These are phyloP conservation scores for Drosophila orosa DNA, from an alignment of 1,140 invertebrate species.

Conservation along the genomic window DNA sequence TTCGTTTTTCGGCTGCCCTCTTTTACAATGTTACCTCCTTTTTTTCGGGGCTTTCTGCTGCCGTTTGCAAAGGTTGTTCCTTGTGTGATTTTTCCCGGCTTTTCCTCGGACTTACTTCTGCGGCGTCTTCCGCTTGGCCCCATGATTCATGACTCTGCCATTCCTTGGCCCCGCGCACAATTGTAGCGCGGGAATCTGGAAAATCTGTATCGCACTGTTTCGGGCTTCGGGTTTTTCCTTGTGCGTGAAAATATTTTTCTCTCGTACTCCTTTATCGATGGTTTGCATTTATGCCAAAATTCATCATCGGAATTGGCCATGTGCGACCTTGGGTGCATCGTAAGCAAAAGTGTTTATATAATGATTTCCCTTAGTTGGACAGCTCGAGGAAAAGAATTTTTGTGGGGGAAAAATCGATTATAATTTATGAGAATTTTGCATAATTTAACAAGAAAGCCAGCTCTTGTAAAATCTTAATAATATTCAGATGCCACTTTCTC, in stretches of 20 bases:
- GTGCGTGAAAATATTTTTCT: slow-evolving; percentile 67
- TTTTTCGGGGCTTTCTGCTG: slow-evolving; percentile 48
- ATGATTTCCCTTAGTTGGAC: slow-evolving; percentile 11
- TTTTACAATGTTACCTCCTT: slow-evolving; percentile 55
- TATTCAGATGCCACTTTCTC: too few species aligned
- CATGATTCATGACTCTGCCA: slow-evolving; percentile 75
- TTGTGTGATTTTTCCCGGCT: slow-evolving; percentile 54
- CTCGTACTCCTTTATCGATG: slow-evolving; percentile 57
- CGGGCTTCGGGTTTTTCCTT: slow-evolving; percentile 30
- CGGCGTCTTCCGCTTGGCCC: slow-evolving; percentile 41
- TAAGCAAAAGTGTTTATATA: slow-evolving; percentile 31
- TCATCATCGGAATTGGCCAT: slow-evolving; percentile 67
- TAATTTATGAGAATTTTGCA: neutral
- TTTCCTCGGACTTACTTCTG: slow-evolving; percentile 38
- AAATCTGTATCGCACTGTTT: slow-evolving; percentile 48
- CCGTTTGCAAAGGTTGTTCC: slow-evolving; percentile 50
- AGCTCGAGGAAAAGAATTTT: neutral
- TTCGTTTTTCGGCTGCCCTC: slow-evolving; percentile 25
- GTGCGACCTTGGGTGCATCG: slow-evolving; percentile 45
- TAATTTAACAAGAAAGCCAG: neutral
- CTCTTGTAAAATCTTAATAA: neutral
- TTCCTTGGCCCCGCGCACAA: slow-evolving; percentile 52
- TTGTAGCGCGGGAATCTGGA: slow-evolving; percentile 56
- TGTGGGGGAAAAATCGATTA: neutral
- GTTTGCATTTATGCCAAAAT: slow-evolving; percentile 67